Evolutionary conservation across 2,113 vertebrate species (phyloP).

Genomic region (Alces alces): DNA sequence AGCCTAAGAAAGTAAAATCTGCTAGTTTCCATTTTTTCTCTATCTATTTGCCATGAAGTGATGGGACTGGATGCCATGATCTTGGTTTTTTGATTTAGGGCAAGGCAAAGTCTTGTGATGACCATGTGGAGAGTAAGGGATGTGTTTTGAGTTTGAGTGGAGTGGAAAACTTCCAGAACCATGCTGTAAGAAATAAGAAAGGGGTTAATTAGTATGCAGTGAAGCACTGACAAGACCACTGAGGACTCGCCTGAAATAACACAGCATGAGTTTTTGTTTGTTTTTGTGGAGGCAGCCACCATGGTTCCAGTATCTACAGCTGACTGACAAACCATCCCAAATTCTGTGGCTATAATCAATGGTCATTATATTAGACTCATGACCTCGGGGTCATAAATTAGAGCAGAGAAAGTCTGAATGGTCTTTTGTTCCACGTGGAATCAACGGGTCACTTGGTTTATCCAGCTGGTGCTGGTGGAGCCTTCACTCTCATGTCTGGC

Average conservation of each 20-base stretch:
- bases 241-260: neutral
- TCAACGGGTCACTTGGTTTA: accelerated
- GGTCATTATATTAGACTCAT: neutral
- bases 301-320: neutral
- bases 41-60: neutral
- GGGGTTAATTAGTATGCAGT: neutral
- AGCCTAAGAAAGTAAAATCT: neutral
- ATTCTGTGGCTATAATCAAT: neutral
- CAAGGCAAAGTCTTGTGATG: neutral
- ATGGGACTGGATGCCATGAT: neutral
- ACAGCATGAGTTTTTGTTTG: neutral
- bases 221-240: neutral
- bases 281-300: neutral
- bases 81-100: neutral
- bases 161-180: neutral
- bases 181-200: neutral
- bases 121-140: neutral
- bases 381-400: neutral
- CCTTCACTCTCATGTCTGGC: neutral
- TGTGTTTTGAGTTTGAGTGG: neutral
- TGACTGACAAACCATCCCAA: neutral
- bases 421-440: neutral
- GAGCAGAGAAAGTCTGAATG: neutral
- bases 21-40: neutral
- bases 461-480: neutral